phyloP scores from a whole-genome alignment of 2,797 vertebrate species.

The Pygocentrus nattereri region DNA sequence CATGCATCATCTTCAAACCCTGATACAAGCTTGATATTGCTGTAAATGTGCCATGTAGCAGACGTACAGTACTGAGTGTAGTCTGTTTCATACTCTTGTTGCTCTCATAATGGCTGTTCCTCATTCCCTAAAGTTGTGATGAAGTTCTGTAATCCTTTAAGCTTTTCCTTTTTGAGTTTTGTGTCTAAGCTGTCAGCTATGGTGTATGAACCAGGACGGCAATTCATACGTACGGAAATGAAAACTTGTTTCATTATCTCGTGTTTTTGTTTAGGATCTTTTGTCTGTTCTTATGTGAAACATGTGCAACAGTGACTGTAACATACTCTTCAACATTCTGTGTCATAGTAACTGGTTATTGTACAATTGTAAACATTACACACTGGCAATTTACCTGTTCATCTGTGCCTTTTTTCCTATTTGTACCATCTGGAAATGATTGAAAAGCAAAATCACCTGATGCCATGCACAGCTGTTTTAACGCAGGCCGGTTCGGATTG shows the following conservation, averaged over 20 bases:
- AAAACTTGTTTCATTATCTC: background rate
- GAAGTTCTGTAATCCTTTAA: background rate
- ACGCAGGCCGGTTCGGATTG: constrained; percentile 26
- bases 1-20: background rate
- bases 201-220: background rate
- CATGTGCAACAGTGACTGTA: background rate
- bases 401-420: background rate
- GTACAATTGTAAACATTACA: background rate
- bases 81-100: background rate
- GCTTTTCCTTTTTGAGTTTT: background rate
- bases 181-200: background rate
- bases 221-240: background rate
- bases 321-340: background rate
- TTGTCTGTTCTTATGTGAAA: background rate
- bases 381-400: background rate
- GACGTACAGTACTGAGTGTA: background rate
- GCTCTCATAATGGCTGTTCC: background rate
- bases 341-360: background rate
- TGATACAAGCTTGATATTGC: background rate
- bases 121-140: background rate
- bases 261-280: background rate
- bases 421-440: background rate
- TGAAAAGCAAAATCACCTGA: background rate
- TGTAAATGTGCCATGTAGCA: background rate
- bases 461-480: background rate